These are phyloP conservation scores for Labroides dimidiatus DNA, from an alignment of 2,797 vertebrate genomes.

Conservation along the genomic window DNA sequence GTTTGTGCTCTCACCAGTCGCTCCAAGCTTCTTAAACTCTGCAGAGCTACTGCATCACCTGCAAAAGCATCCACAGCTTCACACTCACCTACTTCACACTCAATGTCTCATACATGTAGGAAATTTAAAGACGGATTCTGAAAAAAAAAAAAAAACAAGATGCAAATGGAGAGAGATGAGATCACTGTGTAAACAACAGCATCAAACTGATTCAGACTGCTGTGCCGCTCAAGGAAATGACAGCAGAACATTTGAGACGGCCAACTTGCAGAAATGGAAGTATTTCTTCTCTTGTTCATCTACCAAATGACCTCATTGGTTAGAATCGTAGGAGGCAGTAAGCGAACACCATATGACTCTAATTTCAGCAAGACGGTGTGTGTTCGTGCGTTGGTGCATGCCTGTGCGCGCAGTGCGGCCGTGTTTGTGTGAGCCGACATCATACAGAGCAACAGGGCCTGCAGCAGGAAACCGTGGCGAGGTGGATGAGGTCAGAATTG, in stretches of 20 bases:
- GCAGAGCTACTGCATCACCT: background rate
- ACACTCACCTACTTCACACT: constrained; percentile 19
- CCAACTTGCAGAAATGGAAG: constrained; percentile 59
- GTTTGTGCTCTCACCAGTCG: background rate
- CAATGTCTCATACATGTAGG: background rate
- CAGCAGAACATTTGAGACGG: constrained; percentile 43
- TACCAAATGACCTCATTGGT: constrained; percentile 73
- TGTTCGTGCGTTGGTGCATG: constrained; percentile 21
- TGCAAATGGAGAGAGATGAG: constrained; percentile 16
- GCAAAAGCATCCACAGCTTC: constrained; percentile 7
- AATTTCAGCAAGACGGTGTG: constrained; percentile 62
- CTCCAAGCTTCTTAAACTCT: background rate
- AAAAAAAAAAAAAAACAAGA: constrained; percentile 16
- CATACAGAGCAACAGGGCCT: constrained; percentile 67
- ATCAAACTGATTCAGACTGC: constrained; percentile 22
- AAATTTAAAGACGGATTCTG: constrained; percentile 16
- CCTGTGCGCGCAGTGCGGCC: constrained; percentile 46
- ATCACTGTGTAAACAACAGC: constrained; percentile 15
- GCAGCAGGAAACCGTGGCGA: constrained; percentile 51
- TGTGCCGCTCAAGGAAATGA: constrained; percentile 2
- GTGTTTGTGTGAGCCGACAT: constrained; percentile 76
- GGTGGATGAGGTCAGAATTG: constrained; percentile 67
- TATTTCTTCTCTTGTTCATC: constrained; percentile 69
- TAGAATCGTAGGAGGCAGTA: constrained; percentile 71
- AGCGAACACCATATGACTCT: constrained; percentile 70